Evolutionary conservation across 2,888 invertebrate species (phyloP).

Genomic region (Drosophila differens): DNA sequence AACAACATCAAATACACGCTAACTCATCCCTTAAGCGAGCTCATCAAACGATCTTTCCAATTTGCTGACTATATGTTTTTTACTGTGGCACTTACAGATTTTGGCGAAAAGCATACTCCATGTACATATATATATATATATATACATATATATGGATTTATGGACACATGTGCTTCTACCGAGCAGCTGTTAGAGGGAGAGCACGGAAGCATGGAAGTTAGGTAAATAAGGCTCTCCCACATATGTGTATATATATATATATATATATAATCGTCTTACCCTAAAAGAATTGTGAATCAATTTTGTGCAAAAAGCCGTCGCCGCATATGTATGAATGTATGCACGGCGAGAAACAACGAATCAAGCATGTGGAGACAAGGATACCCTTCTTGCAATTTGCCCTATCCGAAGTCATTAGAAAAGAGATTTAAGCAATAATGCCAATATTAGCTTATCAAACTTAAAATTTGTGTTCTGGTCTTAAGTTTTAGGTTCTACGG

Average conservation of each 20-base stretch:
- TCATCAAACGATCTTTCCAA: background rate
- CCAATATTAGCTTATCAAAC: background rate
- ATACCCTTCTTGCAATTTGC: background rate
- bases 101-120: background rate
- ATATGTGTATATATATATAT: background rate
- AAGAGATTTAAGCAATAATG: background rate
- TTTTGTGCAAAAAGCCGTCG: background rate
- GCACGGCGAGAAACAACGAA: too few relatives aligned
- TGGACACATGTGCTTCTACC: background rate
- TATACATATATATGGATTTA: background rate
- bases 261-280: background rate
- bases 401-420: background rate
- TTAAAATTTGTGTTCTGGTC: background rate
- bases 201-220: background rate
- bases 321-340: too few relatives aligned
- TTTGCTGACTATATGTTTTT: background rate
- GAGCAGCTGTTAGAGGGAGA: background rate
- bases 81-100: background rate
- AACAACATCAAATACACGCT: background rate
- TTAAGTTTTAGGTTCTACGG: background rate
- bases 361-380: background rate
- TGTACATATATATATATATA: background rate
- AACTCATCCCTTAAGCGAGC: background rate
- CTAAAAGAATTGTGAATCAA: background rate
- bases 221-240: background rate